Conservation (phyloP, 2,113 vertebrate species). For the Cryptotis parvus region DNA sequence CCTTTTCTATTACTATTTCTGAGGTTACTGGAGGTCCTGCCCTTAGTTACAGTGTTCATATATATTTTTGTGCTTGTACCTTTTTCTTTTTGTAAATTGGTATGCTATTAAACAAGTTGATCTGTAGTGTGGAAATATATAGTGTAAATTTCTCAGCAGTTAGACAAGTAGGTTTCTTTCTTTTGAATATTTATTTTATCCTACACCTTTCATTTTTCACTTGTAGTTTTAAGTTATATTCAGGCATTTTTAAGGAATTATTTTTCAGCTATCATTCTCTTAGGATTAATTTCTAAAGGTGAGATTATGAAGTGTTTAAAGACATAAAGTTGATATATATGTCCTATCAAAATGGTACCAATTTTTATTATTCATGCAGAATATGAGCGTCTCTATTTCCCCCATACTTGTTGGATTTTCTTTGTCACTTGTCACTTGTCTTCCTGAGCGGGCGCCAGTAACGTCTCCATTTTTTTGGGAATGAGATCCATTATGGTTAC, state of each 20-base stretch:
- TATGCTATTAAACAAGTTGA: neutral
- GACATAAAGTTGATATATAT: no score
- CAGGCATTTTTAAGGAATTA: slow-evolving; percentile 24
- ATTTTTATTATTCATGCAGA: no score
- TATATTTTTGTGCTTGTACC: neutral
- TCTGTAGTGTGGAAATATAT: slow-evolving; percentile 21
- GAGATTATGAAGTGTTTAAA: slow-evolving; percentile 11
- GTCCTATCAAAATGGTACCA: no score
- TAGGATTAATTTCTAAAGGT: slow-evolving; percentile 40
- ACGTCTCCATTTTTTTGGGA: no score
- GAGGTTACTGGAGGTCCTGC: neutral
- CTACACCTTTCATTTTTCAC: slow-evolving; percentile 47
- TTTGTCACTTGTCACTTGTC: no score
- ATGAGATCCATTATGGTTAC: no score
- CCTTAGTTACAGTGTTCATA: no score
- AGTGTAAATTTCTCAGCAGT: slow-evolving; percentile 21
- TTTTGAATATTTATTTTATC: slow-evolving; percentile 14
- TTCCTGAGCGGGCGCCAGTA: no score
- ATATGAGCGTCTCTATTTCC: no score
- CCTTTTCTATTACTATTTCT: neutral
- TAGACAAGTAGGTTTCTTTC: neutral
- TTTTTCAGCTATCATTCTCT: no score
- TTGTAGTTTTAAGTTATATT: neutral
- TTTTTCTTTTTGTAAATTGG: slow-evolving; percentile 9
- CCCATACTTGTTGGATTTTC: no score